Percentiles rank a stretch among this genome's conserved stretches.
phyloP scores from a whole-genome alignment of 2,888 invertebrate genomes.

The Pristionchus japonicus region DNA sequence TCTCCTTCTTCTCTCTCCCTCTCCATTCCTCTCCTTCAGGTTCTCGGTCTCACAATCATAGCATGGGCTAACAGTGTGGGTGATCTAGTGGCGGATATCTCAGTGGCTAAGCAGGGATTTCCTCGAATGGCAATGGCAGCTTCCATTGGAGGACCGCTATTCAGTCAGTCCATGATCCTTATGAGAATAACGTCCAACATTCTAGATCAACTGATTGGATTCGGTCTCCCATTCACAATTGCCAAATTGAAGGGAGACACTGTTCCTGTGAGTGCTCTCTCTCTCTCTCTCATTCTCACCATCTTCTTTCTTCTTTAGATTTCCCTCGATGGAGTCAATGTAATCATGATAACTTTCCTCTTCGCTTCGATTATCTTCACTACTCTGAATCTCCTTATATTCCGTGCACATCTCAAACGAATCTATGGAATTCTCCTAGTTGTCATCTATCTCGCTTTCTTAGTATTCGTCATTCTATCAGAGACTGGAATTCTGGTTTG shows the following conservation, averaged over 20 bases:
- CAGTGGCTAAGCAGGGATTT: constrained; percentile 81
- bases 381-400: background rate
- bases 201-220: constrained; percentile 17
- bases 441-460: constrained; percentile 21
- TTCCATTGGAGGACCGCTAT: constrained; percentile 83
- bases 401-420: background rate
- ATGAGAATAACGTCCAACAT: background rate
- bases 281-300: background rate
- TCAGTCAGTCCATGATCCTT: too few relatives aligned
- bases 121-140: constrained; percentile 82
- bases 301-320: background rate
- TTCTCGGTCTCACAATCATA: constrained; percentile 81
- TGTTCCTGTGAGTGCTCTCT: background rate
- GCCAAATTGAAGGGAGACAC: background rate
- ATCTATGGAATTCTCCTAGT: background rate
- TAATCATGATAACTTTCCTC: constrained; percentile 29
- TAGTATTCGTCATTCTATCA: constrained; percentile 15
- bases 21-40: constrained; percentile 58
- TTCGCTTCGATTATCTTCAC: constrained; percentile 15
- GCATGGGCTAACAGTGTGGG: constrained; percentile 83
- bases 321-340: background rate
- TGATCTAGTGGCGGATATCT: constrained; percentile 80
- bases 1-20: background rate
- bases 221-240: constrained; percentile 35
- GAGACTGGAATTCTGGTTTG: background rate